phyloP scores from a whole-genome alignment of 1,140 invertebrate genomes.

The Thereuonema tuberculata region DNA sequence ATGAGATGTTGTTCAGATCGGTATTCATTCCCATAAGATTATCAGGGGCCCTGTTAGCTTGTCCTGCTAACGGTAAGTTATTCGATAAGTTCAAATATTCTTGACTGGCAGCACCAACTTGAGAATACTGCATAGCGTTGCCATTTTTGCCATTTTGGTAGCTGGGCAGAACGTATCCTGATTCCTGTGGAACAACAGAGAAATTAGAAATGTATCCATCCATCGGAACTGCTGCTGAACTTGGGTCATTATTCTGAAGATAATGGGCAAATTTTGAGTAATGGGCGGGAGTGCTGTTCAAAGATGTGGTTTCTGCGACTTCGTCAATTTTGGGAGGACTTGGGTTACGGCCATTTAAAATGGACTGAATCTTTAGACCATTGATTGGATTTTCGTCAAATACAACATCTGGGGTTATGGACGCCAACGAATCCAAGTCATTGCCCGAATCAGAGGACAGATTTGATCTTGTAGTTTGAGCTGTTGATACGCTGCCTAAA shows the following conservation, averaged over 20 bases:
- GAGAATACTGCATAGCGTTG: neutral
- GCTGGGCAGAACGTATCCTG: neutral
- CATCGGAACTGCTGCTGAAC: too few species aligned
- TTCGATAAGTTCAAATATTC: too few species aligned
- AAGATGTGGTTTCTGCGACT: neutral
- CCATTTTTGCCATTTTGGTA: neutral
- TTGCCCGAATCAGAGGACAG: constrained; percentile 6
- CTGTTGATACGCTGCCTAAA: neutral
- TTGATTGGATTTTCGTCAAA: constrained; percentile 3
- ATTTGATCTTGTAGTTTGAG: neutral
- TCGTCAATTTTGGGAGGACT: neutral
- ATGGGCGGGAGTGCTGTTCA: neutral
- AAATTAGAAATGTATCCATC: neutral
- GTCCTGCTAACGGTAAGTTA: too few species aligned
- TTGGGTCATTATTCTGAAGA: neutral
- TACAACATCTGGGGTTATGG: neutral
- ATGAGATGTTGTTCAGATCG: neutral
- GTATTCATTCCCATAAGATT: neutral
- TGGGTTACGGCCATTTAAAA: neutral
- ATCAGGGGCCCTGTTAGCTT: too few species aligned
- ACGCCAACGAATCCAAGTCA: neutral
- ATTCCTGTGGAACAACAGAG: neutral
- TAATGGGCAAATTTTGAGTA: constrained; percentile 8
- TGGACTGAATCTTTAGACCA: too few species aligned
- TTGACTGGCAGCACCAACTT: neutral